A percentile compares a stretch with the other conserved stretches of the same genome.
phyloP scores from a whole-genome alignment of 2,888 invertebrate genomes.

The Cantharis flavilabris region DNA sequence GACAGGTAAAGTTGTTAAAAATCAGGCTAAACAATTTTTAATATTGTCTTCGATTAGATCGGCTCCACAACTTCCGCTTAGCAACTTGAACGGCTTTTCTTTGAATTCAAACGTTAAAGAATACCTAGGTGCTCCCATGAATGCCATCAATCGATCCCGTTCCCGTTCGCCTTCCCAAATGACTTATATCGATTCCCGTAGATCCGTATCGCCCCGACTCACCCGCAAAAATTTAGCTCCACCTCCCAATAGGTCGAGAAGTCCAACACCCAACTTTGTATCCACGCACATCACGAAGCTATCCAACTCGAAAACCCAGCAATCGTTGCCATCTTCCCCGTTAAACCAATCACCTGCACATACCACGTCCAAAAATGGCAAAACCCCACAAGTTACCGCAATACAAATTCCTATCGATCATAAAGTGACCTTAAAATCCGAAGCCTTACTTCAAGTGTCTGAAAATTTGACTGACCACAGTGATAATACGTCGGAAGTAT shows the following conservation, averaged over 20 bases:
- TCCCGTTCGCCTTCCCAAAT: slow-evolving; percentile 51
- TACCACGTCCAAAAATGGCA: slow-evolving; percentile 34
- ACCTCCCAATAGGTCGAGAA: slow-evolving; percentile 53
- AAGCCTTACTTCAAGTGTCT: slow-evolving; percentile 49
- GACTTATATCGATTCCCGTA: slow-evolving; percentile 40
- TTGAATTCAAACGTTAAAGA: slow-evolving; percentile 41
- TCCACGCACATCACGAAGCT: slow-evolving; percentile 54
- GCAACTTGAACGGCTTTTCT: slow-evolving; percentile 32
- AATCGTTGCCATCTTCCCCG: slow-evolving; percentile 28
- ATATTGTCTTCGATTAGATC: slow-evolving; percentile 48
- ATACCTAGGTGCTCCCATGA: slow-evolving; percentile 53
- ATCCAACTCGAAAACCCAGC: slow-evolving; percentile 38
- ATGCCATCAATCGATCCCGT: slow-evolving; percentile 51
- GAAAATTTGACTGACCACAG: slow-evolving; percentile 60
- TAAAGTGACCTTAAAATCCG: slow-evolving; percentile 53
- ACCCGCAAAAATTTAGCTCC: slow-evolving; percentile 47
- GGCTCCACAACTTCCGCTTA: slow-evolving; percentile 47
- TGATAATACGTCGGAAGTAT: slow-evolving; percentile 82
- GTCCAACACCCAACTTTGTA: slow-evolving; percentile 61
- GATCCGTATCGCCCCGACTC: slow-evolving; percentile 53
- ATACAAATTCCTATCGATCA: slow-evolving; percentile 55
- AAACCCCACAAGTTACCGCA: slow-evolving; percentile 57
- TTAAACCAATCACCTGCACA: slow-evolving; percentile 29
- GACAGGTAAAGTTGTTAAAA: slow-evolving; percentile 65
- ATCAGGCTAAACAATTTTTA: not conserved